Percentiles rank a stretch among this genome's conserved stretches.
phyloP scores from a whole-genome alignment of 2,113 vertebrate species.

The Anser brachyrhynchus region DNA sequence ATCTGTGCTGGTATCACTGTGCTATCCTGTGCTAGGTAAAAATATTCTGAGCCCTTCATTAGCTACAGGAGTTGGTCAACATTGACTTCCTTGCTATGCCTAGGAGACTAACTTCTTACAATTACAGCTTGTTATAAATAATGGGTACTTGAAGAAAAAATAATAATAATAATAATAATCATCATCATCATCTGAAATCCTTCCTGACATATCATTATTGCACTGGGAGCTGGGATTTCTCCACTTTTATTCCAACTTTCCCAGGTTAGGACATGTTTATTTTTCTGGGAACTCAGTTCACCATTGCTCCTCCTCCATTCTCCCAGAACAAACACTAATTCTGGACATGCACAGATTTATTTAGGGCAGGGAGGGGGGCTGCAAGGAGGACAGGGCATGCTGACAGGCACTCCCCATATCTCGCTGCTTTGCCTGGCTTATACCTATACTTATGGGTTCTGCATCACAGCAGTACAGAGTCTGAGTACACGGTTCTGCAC shows the following conservation, averaged over 20 bases:
- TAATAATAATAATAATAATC: background rate
- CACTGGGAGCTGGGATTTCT: background rate
- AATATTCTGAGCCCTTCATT: background rate
- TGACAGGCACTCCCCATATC: background rate
- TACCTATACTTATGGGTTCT: background rate
- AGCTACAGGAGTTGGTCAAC: background rate
- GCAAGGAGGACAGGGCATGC: background rate
- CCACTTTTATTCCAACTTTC: background rate
- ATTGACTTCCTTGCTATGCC: background rate
- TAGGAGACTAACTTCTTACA: background rate
- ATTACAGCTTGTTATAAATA: background rate
- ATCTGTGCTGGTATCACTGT: background rate
- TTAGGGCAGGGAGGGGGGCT: background rate
- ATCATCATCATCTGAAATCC: background rate
- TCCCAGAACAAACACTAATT: background rate
- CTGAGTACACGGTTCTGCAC: accelerated
- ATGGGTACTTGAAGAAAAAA: background rate
- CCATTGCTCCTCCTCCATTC: background rate
- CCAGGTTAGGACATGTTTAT: background rate
- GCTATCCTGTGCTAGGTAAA: background rate
- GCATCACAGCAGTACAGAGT: accelerated
- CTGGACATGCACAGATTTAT: background rate
- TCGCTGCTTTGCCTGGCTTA: background rate
- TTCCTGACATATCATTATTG: background rate
- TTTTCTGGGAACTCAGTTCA: background rate